Base-by-base conservation (phyloP, 1,140 invertebrate species). In the Papilio dardanus region DNA sequence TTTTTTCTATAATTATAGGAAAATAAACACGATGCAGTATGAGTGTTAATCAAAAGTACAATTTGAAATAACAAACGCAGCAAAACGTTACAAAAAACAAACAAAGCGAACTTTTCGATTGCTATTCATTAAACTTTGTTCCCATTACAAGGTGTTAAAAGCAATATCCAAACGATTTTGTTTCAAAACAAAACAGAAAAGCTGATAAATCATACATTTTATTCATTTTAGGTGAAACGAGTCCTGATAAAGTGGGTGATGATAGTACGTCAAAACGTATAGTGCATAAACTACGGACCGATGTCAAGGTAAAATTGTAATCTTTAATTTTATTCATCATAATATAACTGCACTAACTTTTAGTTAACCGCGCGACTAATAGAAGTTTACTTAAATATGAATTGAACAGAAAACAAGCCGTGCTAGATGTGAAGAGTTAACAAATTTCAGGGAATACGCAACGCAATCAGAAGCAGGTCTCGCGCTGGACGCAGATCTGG, bases 261-360 rank as follows among this genome's bases (percentile, higher is more conserved):
- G 96, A 96, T 81, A 95, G 95, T 84, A 94, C 95, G 5, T 94
- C 96, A 67, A 96, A 96, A 83, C 91, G 96, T 79, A 96, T 98
- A 68, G 97, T 98, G 0, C 96, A 97, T 78, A 97, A 97, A 86
- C 92, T 98, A 28, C 95, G 96, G 75, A 96, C 96, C 85, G 97
- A 98, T 92, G 97, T 97, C 1, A 97, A 97, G 85, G 97, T 93
- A 83, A n/a, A n/a, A n/a, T 37, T 37, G 35, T 37, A n/a, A n/a
- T 37, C 35, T 10, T 10, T 37, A 7, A 10, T 8, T 37, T 37
- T 37, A 8, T 10, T 19, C 19, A n/a, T 54, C n/a, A n/a, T 54
- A n/a, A n/a, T n/a, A n/a, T n/a, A n/a, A n/a, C n/a, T n/a, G n/a
- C n/a, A n/a, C n/a, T n/a, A n/a, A n/a, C n/a, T n/a, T n/a, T n/a